A percentile compares a stretch with the other conserved stretches of the same genome.
Conservation (phyloP, 1,140 invertebrate species). For the Drosophila persimilis region DNA sequence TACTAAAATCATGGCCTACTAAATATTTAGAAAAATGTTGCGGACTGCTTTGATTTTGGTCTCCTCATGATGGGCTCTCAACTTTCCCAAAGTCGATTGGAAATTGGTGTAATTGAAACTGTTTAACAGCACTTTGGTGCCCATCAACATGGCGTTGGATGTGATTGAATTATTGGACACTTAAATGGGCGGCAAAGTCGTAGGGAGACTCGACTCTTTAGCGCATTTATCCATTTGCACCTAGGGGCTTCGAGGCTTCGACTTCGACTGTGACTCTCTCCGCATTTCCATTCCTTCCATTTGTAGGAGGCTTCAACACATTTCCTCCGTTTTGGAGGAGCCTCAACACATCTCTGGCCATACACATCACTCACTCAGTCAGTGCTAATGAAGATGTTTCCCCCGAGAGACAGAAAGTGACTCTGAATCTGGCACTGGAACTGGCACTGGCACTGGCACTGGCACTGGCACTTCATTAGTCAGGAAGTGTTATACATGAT, state of each 20-base stretch:
- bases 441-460: slow-evolving; percentile 47
- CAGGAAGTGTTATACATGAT: slow-evolving; percentile 74
- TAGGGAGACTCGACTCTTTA: slow-evolving; percentile 45
- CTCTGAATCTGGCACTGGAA: slow-evolving; percentile 41
- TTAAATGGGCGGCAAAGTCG: slow-evolving; percentile 67
- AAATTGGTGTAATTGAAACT: slow-evolving; percentile 76
- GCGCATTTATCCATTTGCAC: slow-evolving; percentile 50
- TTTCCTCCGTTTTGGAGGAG: slow-evolving; percentile 19
- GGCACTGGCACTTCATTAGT: slow-evolving; percentile 64
- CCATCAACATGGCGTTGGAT: slow-evolving; percentile 75
- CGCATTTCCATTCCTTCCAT: slow-evolving; percentile 2
- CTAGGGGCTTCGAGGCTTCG: slow-evolving; percentile 27
- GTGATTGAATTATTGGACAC: slow-evolving; percentile 81
- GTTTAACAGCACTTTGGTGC: slow-evolving; percentile 71
- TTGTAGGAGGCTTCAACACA: background rate
- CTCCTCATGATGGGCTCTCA: slow-evolving; percentile 37
- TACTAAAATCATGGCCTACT: slow-evolving; percentile 40
- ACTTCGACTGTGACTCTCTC: slow-evolving; percentile 24
- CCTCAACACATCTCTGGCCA: slow-evolving; percentile 13
- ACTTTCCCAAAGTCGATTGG: slow-evolving; percentile 52
- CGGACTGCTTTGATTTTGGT: background rate
- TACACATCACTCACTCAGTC: slow-evolving; percentile 54
- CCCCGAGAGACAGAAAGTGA: slow-evolving; percentile 16
- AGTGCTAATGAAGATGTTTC: slow-evolving; percentile 72
- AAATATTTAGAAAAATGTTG: background rate